These are phyloP conservation scores for Xiphophorus birchmanni DNA, from an alignment of 2,797 vertebrate species.

Conservation along the genomic window DNA sequence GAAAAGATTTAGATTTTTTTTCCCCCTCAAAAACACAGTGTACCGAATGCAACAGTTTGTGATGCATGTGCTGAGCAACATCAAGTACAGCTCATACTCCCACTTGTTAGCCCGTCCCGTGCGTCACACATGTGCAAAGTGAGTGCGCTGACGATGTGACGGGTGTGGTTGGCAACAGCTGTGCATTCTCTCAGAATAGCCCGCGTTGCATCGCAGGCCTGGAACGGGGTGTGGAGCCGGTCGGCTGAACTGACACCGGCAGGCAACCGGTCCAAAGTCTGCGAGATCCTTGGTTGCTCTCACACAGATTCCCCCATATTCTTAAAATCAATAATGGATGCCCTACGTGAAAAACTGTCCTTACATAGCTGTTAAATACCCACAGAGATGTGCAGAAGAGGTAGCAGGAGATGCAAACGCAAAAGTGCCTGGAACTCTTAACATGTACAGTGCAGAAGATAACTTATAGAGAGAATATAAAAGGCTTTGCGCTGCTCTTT, in stretches of 20 bases:
- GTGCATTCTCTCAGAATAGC: slow-evolving; percentile 67
- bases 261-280: slow-evolving; percentile 60
- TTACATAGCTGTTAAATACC: background rate
- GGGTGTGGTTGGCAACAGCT: slow-evolving; percentile 73
- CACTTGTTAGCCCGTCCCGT: slow-evolving; percentile 13
- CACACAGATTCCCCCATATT: slow-evolving; percentile 38
- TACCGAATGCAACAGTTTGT: background rate
- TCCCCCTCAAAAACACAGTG: background rate
- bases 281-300: slow-evolving; percentile 55
- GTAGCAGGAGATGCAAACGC: slow-evolving; percentile 7
- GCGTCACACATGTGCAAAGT: slow-evolving; percentile 28
- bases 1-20: background rate
- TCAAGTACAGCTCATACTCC: slow-evolving; percentile 11
- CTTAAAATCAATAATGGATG: slow-evolving; percentile 55
- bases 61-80: slow-evolving; percentile 22
- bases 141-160: slow-evolving; percentile 48
- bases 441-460: slow-evolving; percentile 1
- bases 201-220: slow-evolving; percentile 33
- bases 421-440: slow-evolving; percentile 18
- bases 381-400: background rate
- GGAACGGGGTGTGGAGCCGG: slow-evolving; percentile 21
- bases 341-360: slow-evolving; percentile 17
- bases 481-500: slow-evolving; percentile 11
- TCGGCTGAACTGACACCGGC: slow-evolving; percentile 60
- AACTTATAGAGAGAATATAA: slow-evolving; percentile 14